Evolutionary conservation across 2,113 vertebrate genomes (phyloP).

Genomic region (Lampris megalopsis): DNA sequence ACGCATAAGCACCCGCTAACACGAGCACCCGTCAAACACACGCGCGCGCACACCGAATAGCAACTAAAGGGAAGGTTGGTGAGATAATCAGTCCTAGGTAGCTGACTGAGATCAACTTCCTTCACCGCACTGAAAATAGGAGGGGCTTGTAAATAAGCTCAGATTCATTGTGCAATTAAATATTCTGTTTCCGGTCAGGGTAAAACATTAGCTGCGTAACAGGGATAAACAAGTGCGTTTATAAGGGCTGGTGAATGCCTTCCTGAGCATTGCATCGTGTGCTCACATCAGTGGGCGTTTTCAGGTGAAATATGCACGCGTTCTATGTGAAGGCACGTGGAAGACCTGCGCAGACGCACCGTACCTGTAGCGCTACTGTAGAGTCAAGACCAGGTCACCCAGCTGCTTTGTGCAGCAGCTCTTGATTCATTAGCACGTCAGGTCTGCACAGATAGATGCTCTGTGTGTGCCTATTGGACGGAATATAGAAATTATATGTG

Average conservation of each 20-base stretch:
- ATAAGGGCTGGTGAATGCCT: constrained; percentile 12
- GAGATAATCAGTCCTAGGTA: too few species aligned
- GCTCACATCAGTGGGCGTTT: background rate
- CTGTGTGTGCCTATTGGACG: too few species aligned
- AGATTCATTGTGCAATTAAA: too few species aligned
- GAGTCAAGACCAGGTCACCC: background rate
- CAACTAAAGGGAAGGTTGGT: too few species aligned
- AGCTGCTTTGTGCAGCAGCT: constrained; percentile 19
- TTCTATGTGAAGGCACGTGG: constrained; percentile 5
- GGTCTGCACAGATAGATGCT: too few species aligned
- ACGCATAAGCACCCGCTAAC: constrained; percentile 20
- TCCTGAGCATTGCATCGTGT: background rate
- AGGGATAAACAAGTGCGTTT: constrained; percentile 30
- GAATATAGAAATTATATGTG: too few species aligned
- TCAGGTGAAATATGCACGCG: too few species aligned
- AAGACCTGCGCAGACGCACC: constrained; percentile 4
- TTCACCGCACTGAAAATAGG: too few species aligned
- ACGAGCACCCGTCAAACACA: background rate
- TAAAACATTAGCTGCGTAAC: too few species aligned
- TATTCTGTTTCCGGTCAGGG: too few species aligned
- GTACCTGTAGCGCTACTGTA: background rate
- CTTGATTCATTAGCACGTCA: constrained; percentile 23
- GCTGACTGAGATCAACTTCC: too few species aligned
- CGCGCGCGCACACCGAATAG: background rate
- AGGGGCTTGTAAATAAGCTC: too few species aligned